phyloP scores from a whole-genome alignment of 2,888 invertebrate genomes.

The Parasteatoda lunata region DNA sequence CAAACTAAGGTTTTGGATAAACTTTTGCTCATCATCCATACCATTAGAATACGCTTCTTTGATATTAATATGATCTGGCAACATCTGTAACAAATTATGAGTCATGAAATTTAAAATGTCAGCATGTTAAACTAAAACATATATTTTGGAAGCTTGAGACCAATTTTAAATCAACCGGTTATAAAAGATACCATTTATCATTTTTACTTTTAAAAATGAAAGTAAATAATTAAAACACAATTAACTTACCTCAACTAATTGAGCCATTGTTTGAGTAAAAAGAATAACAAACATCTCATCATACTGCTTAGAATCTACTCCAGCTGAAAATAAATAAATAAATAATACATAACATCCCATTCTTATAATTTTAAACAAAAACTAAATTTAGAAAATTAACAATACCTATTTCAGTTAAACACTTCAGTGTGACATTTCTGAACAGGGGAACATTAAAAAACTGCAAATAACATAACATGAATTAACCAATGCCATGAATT shows the following conservation, averaged over 20 bases:
- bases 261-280: constrained; percentile 93
- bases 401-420: constrained; percentile 94
- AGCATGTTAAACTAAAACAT: too few relatives aligned
- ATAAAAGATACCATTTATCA: too few relatives aligned
- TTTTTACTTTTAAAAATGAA: too few relatives aligned
- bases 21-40: constrained; percentile 97
- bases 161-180: too few relatives aligned
- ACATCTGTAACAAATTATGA: constrained; percentile 79
- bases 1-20: constrained; percentile 97
- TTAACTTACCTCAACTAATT: constrained; percentile 81
- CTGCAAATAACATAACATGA: constrained; percentile 74
- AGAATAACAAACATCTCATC: constrained; percentile 93
- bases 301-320: constrained; percentile 88
- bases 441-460: constrained; percentile 98
- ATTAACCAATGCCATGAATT: background rate
- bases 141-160: too few relatives aligned
- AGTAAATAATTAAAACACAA: too few relatives aligned
- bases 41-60: constrained; percentile 94
- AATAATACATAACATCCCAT: background rate
- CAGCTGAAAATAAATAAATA: constrained; percentile 77
- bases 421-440: constrained; percentile 97
- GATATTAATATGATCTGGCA: constrained; percentile 92
- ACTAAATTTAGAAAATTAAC: constrained; percentile 17
- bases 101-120: too few relatives aligned
- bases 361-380: background rate